Evolutionary conservation across 2,113 vertebrate species (phyloP), one percentile per base, ranked within the genome.

Genomic region (Engraulis encrasicolus): DNA sequence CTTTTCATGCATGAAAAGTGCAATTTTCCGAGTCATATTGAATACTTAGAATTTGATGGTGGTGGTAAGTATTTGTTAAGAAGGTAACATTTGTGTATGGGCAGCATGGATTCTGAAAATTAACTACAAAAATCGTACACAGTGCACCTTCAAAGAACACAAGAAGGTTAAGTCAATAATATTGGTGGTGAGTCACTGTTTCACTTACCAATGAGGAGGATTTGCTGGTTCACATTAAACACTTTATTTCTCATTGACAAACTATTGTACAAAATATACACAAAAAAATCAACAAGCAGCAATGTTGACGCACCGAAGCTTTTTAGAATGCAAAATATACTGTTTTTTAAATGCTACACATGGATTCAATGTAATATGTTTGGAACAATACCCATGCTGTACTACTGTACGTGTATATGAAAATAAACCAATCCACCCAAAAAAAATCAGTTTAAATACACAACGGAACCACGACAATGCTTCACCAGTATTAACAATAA

Each of bases 241-340:
- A 71, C 23, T 71, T 71, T 71, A 71, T 61, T 61, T 12, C 6
- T 71, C 27, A 71, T 7, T 31, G 61, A 71, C 27, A 71, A 71
- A 71, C 23, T 81, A 86, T 52, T 79, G 79, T 86, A 86, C 83
- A 88, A 88, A 88, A 86, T 88, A 86, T 74, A 86, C 79, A 84
- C 80, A 83, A 52, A 83, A 52, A 84, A 78, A 81, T 71, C 78
- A 81, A 50, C 9, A 78, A 71, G 82, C 50, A 50, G 23, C 45
- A 82, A 15, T 71, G 23, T 27, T 27, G 27, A 12, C 11, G 15
- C 61, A 71, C 27, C 31, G 54, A 19, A 27, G n/a, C 20, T n/a
- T 61, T 9, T 20, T 61, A 2, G 7, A 15, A 71, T 31, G 14
- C 27, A n/a, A 71, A 9, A 31, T 71, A 27, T 71, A 23, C 61